A percentile compares a stretch with the other conserved stretches of the same genome.
These are phyloP conservation scores for Linepithema humile DNA, from an alignment of 1,140 invertebrate genomes.

Conservation along the genomic window DNA sequence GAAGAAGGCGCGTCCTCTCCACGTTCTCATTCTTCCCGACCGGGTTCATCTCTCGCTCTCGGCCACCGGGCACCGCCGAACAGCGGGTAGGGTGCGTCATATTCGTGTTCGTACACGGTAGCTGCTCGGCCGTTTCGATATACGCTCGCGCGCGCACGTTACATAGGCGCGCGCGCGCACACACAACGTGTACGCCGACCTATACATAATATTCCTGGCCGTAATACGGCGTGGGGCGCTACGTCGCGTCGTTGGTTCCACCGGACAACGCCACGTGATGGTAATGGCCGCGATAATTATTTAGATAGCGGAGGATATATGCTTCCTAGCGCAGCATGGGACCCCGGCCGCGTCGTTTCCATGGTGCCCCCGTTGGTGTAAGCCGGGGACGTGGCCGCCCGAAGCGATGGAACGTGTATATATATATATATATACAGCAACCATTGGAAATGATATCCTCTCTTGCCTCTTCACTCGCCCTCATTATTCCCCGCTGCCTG, in stretches of 20 bases:
- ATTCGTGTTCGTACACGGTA: constrained; percentile 58
- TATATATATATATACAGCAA: constrained; percentile 13
- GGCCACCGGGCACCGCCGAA: not conserved
- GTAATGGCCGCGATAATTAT: constrained; percentile 83
- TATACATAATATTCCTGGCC: constrained; percentile 77
- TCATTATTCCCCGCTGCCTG: constrained; percentile 42
- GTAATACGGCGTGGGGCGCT: constrained; percentile 67
- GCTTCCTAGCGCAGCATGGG: constrained; percentile 82
- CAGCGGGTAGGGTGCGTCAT: constrained; percentile 37
- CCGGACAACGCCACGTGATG: constrained; percentile 81
- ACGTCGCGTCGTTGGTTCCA: constrained; percentile 74
- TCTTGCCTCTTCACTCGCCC: not conserved
- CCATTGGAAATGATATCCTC: constrained; percentile 54
- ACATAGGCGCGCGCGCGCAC: not conserved
- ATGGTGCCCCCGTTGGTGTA: constrained; percentile 65
- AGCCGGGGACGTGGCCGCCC: constrained; percentile 51
- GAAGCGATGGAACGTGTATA: constrained; percentile 50
- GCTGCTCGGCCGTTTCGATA: constrained; percentile 42
- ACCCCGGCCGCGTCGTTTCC: constrained; percentile 76
- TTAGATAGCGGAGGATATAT: constrained; percentile 83
- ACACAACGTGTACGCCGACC: constrained; percentile 34
- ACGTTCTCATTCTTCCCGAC: not conserved
- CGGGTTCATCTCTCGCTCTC: not conserved
- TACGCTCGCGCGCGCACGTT: constrained; percentile 49
- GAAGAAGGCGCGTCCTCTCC: constrained; percentile 32